A percentile compares a stretch with the other conserved stretches of the same genome.
phyloP scores from a whole-genome alignment of 2,113 vertebrate species.

The Pristiophorus japonicus region DNA sequence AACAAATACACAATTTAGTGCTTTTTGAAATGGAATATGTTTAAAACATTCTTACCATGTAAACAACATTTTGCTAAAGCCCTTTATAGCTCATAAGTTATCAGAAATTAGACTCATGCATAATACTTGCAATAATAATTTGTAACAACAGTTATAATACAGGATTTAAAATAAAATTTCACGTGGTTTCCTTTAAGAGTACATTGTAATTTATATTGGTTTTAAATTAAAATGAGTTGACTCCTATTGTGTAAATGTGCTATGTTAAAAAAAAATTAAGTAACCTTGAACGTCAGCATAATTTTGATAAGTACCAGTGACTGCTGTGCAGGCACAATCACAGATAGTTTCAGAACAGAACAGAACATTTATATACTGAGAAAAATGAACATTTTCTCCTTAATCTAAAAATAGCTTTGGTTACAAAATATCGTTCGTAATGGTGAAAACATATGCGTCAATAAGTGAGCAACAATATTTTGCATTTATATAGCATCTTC shows the following conservation, averaged over 20 bases:
- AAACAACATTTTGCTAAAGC: not conserved
- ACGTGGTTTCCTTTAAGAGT: not conserved
- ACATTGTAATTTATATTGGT: not conserved
- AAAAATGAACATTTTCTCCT: not conserved
- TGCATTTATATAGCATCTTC: not conserved
- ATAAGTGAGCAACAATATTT: not conserved
- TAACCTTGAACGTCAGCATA: conserved; percentile 15
- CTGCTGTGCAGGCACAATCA: not conserved
- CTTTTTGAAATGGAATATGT: not conserved
- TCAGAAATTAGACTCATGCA: not conserved
- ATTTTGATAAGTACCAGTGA: not conserved
- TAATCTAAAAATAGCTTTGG: not conserved
- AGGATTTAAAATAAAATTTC: not conserved
- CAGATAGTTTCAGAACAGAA: not conserved
- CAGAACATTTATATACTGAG: not conserved
- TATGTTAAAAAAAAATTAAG: not conserved
- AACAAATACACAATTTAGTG: not conserved
- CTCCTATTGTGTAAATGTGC: not conserved
- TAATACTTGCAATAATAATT: not conserved
- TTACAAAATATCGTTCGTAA: not conserved
- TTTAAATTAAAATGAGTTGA: not conserved
- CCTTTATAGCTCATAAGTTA: not conserved
- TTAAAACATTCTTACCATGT: not conserved
- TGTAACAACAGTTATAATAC: not conserved
- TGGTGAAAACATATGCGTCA: not conserved